Percentiles rank a stretch among this genome's conserved stretches.
phyloP scores from a whole-genome alignment of 2,888 invertebrate species.

The Zygothrica quintamaculata region DNA sequence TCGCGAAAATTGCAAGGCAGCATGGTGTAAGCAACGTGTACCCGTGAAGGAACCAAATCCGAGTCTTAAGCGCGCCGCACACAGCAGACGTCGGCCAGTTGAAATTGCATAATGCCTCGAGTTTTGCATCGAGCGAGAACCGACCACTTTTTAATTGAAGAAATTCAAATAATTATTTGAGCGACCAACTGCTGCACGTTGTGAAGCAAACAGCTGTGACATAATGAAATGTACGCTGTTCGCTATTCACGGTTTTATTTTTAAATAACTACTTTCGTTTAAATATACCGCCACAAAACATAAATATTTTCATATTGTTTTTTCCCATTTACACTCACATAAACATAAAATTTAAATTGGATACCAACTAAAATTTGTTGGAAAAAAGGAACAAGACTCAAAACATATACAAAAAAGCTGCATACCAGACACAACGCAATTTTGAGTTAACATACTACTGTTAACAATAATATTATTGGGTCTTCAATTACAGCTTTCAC shows the following conservation, averaged over 20 bases:
- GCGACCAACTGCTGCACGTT: constrained; percentile 64
- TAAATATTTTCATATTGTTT: too few relatives aligned
- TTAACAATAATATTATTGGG: not conserved
- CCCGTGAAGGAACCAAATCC: constrained; percentile 3
- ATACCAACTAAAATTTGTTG: too few relatives aligned
- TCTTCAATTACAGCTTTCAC: too few relatives aligned
- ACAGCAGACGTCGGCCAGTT: constrained; percentile 70
- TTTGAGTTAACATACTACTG: not conserved
- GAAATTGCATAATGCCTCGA: constrained; percentile 66
- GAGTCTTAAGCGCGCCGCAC: constrained; percentile 53
- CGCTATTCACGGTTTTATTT: constrained; percentile 12
- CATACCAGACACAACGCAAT: not conserved
- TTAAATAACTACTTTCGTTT: constrained; percentile 2
- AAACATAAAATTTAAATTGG: too few relatives aligned
- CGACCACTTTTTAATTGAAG: constrained; percentile 67
- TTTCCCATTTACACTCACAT: too few relatives aligned
- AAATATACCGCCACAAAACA: constrained; percentile 15
- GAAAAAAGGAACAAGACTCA: too few relatives aligned
- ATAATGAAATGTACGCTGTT: constrained; percentile 48
- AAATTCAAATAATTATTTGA: constrained; percentile 38
- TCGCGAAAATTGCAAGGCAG: constrained; percentile 56
- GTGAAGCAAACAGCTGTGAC: constrained; percentile 57
- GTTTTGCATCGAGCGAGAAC: constrained; percentile 74
- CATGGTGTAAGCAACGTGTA: constrained; percentile 36
- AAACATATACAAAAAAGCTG: not conserved